These are phyloP conservation scores for Fistularia commersonii DNA, from an alignment of 2,797 vertebrate genomes.

Conservation along the genomic window DNA sequence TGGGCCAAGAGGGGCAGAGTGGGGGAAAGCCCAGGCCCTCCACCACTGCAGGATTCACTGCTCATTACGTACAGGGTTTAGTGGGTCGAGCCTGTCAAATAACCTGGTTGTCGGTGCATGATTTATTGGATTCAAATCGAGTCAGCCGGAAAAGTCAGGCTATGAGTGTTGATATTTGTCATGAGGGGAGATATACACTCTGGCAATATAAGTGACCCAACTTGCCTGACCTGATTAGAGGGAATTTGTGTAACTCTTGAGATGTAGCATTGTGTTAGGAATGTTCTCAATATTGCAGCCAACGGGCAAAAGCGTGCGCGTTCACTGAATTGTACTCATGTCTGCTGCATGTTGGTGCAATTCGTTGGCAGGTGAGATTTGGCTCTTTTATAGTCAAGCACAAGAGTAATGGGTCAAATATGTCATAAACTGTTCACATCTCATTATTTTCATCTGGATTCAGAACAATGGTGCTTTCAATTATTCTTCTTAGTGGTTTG, in stretches of 20 bases:
- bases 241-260: slow-evolving; percentile 35
- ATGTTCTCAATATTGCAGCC: slow-evolving; percentile 15
- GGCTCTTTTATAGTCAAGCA: neutral
- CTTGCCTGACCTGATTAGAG: slow-evolving; percentile 41
- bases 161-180: slow-evolving; percentile 42
- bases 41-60: slow-evolving; percentile 38
- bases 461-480: too few relatives aligned
- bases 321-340: slow-evolving; percentile 5
- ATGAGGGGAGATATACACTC: slow-evolving; percentile 15
- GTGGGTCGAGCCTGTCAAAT: slow-evolving; percentile 42
- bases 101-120: slow-evolving; percentile 33
- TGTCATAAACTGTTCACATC: too few relatives aligned
- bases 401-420: neutral
- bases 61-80: slow-evolving; percentile 36
- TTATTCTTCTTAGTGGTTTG: too few relatives aligned
- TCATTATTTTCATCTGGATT: too few relatives aligned
- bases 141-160: slow-evolving; percentile 28
- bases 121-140: slow-evolving; percentile 8
- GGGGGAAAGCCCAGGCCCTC: slow-evolving; percentile 43
- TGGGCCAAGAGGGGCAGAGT: slow-evolving; percentile 37
- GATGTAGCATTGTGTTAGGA: slow-evolving; percentile 17
- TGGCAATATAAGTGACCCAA: slow-evolving; percentile 30
- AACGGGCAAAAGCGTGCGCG: slow-evolving; percentile 19
- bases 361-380: slow-evolving; percentile 3
- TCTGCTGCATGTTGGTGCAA: slow-evolving; percentile 5